A percentile compares a stretch with the other conserved stretches of the same genome.
phyloP scores from a whole-genome alignment of 1,140 invertebrate genomes.

The Ectropis grisescens region DNA sequence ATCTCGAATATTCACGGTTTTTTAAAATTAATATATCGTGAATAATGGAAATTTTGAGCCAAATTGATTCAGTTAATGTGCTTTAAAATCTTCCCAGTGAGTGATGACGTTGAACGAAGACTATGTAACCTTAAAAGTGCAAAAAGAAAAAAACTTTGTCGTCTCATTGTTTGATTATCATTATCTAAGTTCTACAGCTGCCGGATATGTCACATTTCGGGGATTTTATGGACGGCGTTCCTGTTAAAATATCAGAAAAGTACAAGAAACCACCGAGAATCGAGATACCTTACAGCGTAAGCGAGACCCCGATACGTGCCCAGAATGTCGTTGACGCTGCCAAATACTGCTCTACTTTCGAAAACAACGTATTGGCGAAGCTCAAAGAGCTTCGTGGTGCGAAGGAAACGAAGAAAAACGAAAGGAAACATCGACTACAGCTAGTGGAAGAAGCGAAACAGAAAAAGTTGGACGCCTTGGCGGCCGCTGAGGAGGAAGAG shows the following conservation, averaged over 20 bases:
- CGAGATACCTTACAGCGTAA: slow-evolving; percentile 76
- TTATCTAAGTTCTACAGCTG: slow-evolving; percentile 23
- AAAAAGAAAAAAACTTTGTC: slow-evolving; percentile 54
- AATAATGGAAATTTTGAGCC: too few relatives aligned
- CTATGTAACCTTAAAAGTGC: slow-evolving; percentile 65
- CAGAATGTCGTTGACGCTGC: slow-evolving; percentile 61
- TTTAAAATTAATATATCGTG: too few relatives aligned
- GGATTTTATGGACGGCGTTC: slow-evolving; percentile 83
- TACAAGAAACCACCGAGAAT: slow-evolving; percentile 84
- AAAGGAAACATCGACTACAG: slow-evolving; percentile 71
- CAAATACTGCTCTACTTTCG: slow-evolving; percentile 80
- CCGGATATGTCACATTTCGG: slow-evolving; percentile 63
- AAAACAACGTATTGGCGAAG: slow-evolving; percentile 78
- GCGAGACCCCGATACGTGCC: slow-evolving; percentile 73
- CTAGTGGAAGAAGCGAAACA: slow-evolving; percentile 65
- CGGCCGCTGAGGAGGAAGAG: slow-evolving; percentile 62
- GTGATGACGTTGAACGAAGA: slow-evolving; percentile 58
- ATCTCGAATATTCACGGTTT: too few relatives aligned
- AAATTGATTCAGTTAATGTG: too few relatives aligned
- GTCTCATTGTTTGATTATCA: slow-evolving; percentile 47
- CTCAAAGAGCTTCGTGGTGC: slow-evolving; percentile 77
- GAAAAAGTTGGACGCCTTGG: slow-evolving; percentile 56
- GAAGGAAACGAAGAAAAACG: slow-evolving; percentile 72
- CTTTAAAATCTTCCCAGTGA: slow-evolving; percentile 5
- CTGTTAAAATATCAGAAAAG: slow-evolving; percentile 89